A percentile compares a stretch with the other conserved stretches of the same genome.
These are phyloP conservation scores for Trematomus loennbergii DNA, from an alignment of 2,113 vertebrate species.

Conservation along the genomic window DNA sequence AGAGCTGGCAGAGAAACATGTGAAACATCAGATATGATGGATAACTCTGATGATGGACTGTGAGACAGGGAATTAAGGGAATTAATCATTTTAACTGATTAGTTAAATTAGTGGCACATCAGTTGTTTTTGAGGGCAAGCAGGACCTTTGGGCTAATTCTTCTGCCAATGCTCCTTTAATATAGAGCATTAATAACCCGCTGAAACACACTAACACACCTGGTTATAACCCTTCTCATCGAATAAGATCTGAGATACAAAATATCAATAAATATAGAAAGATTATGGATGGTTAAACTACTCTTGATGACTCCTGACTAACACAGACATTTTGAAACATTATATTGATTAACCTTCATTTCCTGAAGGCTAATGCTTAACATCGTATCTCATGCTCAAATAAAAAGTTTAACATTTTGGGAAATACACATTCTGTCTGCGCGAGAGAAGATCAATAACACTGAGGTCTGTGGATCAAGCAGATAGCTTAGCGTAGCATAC, in stretches of 20 bases:
- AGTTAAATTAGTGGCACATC: slow-evolving; percentile 10
- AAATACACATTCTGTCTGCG: background rate
- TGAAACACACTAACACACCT: background rate
- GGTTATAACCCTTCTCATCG: no score
- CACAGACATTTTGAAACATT: background rate
- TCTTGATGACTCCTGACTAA: no score
- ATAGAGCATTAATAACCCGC: background rate
- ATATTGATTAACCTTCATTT: background rate
- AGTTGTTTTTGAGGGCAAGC: slow-evolving; percentile 33
- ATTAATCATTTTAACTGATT: slow-evolving; percentile 52
- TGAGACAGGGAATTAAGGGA: slow-evolving; percentile 45
- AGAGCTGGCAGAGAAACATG: background rate
- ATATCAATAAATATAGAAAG: no score
- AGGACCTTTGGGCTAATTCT: slow-evolving; percentile 24
- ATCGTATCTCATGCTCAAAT: background rate
- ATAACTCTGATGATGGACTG: slow-evolving; percentile 8
- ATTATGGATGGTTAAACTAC: no score
- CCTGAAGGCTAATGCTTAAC: background rate
- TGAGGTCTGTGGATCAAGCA: no score
- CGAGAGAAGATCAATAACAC: background rate
- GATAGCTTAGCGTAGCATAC: background rate
- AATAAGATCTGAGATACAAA: no score
- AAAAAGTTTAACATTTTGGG: background rate
- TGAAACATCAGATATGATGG: slow-evolving; percentile 6
- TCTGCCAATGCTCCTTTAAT: background rate